Evolutionary conservation across 2,797 vertebrate species (phyloP).

Genomic region (Zalophus californianus): DNA sequence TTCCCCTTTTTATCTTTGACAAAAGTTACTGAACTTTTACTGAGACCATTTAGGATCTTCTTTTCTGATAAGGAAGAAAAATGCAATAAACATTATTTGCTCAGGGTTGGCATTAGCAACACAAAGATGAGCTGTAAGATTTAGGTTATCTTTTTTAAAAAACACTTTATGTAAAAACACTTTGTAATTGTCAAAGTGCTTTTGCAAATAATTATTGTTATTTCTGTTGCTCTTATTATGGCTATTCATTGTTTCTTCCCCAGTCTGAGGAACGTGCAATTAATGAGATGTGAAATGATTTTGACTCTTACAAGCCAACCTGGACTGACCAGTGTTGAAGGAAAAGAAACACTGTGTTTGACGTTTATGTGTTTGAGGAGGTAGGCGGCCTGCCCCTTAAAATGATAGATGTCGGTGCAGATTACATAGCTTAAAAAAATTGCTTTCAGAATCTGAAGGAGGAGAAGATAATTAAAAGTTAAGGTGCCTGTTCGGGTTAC

Average conservation of each 20-base stretch:
- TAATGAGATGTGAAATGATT: background rate
- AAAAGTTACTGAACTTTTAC: conserved; percentile 7
- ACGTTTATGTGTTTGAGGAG: background rate
- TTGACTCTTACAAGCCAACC: background rate
- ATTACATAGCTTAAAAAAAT: background rate
- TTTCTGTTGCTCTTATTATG: background rate
- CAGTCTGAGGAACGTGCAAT: background rate
- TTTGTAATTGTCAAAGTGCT: conserved; percentile 19
- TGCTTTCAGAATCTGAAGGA: conserved; percentile 23
- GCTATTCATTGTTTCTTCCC: background rate
- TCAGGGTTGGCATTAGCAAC: background rate
- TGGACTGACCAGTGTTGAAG: background rate
- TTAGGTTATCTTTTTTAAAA: background rate
- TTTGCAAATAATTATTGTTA: background rate
- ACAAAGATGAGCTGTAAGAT: background rate
- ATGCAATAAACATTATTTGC: background rate
- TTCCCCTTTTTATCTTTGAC: background rate
- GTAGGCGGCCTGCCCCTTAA: background rate
- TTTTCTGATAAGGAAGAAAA: conserved; percentile 26
- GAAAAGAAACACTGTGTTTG: background rate
- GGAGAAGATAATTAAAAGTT: conserved; percentile 42
- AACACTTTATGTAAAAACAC: background rate
- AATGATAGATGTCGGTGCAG: background rate
- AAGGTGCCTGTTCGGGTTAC: background rate
- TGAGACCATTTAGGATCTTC: background rate